A percentile compares a stretch with the other conserved stretches of the same genome.
These are phyloP conservation scores for Phyllostomus hastatus DNA, from an alignment of 2,113 vertebrate genomes.

Conservation along the genomic window DNA sequence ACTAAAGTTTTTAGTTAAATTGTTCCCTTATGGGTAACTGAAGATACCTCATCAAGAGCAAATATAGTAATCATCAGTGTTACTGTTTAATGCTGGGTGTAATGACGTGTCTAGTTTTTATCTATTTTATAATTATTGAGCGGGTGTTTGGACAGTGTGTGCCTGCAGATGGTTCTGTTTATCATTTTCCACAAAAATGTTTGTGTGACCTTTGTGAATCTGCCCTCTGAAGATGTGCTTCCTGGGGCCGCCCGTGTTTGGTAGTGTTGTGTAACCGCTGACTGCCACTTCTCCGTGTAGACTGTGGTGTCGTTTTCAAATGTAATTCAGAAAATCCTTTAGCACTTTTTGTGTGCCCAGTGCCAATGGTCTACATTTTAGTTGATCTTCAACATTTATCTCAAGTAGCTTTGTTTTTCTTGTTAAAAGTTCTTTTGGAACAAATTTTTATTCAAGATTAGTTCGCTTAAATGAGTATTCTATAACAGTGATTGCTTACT, in stretches of 20 bases:
- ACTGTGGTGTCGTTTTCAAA: neutral
- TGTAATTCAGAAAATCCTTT: neutral
- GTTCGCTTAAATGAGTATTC: neutral
- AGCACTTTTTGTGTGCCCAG: neutral
- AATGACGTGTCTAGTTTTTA: neutral
- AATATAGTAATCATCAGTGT: slow-evolving; percentile 26
- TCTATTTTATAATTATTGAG: slow-evolving; percentile 41
- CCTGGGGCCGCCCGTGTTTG: neutral
- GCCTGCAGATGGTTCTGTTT: slow-evolving; percentile 33
- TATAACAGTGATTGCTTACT: neutral
- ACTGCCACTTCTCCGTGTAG: neutral
- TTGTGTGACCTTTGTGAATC: slow-evolving; percentile 45
- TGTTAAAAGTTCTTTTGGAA: neutral
- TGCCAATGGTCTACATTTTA: neutral
- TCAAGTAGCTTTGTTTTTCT: neutral
- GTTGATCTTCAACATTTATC: neutral
- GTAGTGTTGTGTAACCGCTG: neutral
- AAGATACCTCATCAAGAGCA: neutral
- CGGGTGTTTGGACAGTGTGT: slow-evolving; percentile 6
- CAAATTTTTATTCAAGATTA: neutral
- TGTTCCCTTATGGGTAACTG: neutral
- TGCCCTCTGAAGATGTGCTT: slow-evolving; percentile 28
- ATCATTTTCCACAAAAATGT: slow-evolving; percentile 47
- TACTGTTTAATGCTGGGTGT: neutral
- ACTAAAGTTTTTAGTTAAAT: neutral